Conservation (phyloP, 2,113 vertebrate genomes). For the Dasyornis broadbenti region DNA sequence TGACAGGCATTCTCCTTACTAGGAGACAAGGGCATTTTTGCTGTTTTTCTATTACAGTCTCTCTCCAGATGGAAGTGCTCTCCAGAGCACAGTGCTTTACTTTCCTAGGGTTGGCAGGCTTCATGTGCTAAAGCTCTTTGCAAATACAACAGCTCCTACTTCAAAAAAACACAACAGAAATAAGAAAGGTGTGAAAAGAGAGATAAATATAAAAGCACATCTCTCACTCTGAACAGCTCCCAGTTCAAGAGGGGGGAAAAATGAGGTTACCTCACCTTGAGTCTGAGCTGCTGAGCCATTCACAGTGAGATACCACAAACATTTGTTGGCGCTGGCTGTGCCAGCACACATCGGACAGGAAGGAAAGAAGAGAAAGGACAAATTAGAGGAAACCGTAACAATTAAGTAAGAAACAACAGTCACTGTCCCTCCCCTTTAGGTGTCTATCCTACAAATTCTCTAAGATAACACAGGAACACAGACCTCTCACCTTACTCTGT, state of each 20-base stretch:
- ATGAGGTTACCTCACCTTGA: background rate
- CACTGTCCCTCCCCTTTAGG: background rate
- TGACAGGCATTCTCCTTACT: background rate
- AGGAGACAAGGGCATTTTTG: background rate
- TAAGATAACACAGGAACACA: background rate
- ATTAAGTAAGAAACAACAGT: background rate
- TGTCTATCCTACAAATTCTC: background rate
- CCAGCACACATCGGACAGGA: rapidly evolving
- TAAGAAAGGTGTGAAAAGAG: background rate
- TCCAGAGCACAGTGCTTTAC: background rate
- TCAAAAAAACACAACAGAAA: background rate
- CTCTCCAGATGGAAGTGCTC: background rate
- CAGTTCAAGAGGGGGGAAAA: background rate
- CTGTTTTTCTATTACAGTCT: background rate
- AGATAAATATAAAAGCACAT: background rate
- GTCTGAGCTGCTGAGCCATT: background rate
- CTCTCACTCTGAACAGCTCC: background rate
- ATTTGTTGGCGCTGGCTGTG: background rate
- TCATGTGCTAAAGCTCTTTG: background rate
- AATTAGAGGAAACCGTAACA: background rate
- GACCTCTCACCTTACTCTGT: background rate
- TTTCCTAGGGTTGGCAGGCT: background rate
- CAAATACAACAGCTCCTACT: background rate
- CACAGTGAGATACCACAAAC: rapidly evolving
- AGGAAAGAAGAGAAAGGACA: background rate